Evolutionary conservation across 2,888 invertebrate genomes (phyloP).

Genomic region (Adelphocoris suturalis): DNA sequence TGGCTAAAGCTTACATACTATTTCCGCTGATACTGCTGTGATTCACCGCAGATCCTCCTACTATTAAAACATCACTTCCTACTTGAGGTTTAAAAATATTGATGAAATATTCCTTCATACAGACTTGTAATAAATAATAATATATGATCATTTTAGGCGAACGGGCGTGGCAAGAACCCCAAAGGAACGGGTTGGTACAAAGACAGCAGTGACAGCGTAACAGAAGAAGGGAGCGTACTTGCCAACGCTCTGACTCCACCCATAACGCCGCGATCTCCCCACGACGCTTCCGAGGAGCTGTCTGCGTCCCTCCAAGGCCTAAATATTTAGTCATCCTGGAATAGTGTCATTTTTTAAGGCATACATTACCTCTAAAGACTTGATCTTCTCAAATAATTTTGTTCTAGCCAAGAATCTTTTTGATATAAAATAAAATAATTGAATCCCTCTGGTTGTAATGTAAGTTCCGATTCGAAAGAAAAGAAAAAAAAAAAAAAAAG

Average conservation of each 20-base stretch:
- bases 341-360: neutral
- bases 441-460: slow-evolving; percentile 4
- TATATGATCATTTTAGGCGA: no score
- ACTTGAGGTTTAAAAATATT: no score
- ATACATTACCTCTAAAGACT: slow-evolving; percentile 18
- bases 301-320: slow-evolving; percentile 40
- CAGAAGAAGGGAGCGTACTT: slow-evolving; percentile 41
- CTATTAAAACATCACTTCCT: no score
- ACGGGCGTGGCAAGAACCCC: neutral
- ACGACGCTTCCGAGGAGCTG: slow-evolving; percentile 46
- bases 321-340: slow-evolving; percentile 16
- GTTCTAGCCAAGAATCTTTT: slow-evolving; percentile 25
- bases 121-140: no score
- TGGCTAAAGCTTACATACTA: no score
- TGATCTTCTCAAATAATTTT: slow-evolving; percentile 10
- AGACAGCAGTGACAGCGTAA: neutral
- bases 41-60: no score
- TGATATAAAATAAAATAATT: slow-evolving; percentile 42
- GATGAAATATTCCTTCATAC: no score
- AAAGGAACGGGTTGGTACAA: slow-evolving; percentile 32
- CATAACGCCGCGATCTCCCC: slow-evolving; percentile 49
- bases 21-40: no score
- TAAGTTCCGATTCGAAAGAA: neutral
- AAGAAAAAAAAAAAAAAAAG: neutral
- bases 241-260: slow-evolving; percentile 52